Conservation (phyloP, 2,797 vertebrate genomes). For the Cossypha polioptera region DNA sequence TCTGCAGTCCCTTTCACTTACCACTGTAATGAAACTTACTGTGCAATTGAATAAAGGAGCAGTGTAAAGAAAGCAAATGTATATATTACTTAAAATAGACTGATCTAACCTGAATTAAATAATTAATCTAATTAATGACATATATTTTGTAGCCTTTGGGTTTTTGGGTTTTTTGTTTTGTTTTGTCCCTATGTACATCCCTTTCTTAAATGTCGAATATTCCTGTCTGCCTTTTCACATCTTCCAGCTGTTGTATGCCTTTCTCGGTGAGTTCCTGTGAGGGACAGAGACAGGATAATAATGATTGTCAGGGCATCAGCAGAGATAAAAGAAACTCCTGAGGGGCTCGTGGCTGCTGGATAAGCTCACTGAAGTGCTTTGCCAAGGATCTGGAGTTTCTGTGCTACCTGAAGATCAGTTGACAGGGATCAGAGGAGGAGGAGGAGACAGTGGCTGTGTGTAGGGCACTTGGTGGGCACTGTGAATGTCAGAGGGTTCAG, state of each 20-base stretch:
- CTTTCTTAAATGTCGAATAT: not conserved
- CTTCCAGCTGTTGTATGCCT: not conserved
- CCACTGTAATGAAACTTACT: not conserved
- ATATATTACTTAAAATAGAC: not conserved
- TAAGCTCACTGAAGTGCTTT: not conserved
- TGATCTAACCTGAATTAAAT: not conserved
- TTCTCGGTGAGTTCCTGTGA: not conserved
- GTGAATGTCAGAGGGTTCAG: not conserved
- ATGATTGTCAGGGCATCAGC: not conserved
- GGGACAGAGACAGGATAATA: not conserved
- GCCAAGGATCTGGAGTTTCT: not conserved
- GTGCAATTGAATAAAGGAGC: not conserved
- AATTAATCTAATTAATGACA: not conserved
- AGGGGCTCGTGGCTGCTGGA: not conserved
- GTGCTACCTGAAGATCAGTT: not conserved
- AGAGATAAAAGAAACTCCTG: not conserved
- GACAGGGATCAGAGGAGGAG: not conserved
- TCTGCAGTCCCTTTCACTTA: not conserved
- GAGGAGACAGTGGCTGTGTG: not conserved
- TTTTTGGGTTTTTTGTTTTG: not conserved
- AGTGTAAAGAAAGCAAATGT: not conserved
- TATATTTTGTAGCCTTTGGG: not conserved
- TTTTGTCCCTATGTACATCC: not conserved
- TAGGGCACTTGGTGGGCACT: rapidly evolving
- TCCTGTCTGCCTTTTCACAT: not conserved